A percentile compares a stretch with the other conserved stretches of the same genome.
phyloP scores from a whole-genome alignment of 2,888 invertebrate genomes.

The Drosophila prolongata region DNA sequence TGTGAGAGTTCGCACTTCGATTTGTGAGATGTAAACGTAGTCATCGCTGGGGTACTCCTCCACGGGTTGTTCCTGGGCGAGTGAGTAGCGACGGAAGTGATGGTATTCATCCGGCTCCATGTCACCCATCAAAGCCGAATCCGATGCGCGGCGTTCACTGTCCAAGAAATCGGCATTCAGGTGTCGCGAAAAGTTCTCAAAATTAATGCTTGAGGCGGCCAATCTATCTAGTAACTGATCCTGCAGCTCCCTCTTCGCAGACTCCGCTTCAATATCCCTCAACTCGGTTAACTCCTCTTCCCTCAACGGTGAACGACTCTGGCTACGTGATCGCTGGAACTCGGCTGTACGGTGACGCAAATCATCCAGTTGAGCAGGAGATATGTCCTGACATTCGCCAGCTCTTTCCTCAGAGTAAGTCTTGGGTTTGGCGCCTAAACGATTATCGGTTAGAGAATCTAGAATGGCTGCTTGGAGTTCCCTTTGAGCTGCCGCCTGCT shows the following conservation, averaged over 20 bases:
- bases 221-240: constrained; percentile 78
- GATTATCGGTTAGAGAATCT: constrained; percentile 69
- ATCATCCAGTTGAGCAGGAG: constrained; percentile 69
- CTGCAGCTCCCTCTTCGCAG: constrained; percentile 70
- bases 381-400: constrained; percentile 61
- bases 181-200: constrained; percentile 77
- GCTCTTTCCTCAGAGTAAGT: constrained; percentile 67
- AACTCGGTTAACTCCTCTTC: constrained; percentile 51
- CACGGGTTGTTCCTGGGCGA: constrained; percentile 80
- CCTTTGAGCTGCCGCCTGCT: constrained; percentile 65
- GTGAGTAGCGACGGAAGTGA: constrained; percentile 82
- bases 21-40: constrained; percentile 78
- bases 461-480: constrained; percentile 80
- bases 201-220: constrained; percentile 72
- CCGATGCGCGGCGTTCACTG: constrained; percentile 82
- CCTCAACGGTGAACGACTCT: constrained; percentile 79
- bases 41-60: constrained; percentile 83
- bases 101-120: constrained; percentile 84
- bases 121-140: constrained; percentile 77
- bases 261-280: constrained; percentile 64
- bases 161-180: constrained; percentile 77
- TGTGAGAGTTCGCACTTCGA: constrained; percentile 75
- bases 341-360: constrained; percentile 76
- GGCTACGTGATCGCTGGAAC: constrained; percentile 81
- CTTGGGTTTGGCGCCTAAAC: constrained; percentile 77